Conservation (phyloP, 2,113 vertebrate genomes). For the Odontophorus gujanensis region DNA sequence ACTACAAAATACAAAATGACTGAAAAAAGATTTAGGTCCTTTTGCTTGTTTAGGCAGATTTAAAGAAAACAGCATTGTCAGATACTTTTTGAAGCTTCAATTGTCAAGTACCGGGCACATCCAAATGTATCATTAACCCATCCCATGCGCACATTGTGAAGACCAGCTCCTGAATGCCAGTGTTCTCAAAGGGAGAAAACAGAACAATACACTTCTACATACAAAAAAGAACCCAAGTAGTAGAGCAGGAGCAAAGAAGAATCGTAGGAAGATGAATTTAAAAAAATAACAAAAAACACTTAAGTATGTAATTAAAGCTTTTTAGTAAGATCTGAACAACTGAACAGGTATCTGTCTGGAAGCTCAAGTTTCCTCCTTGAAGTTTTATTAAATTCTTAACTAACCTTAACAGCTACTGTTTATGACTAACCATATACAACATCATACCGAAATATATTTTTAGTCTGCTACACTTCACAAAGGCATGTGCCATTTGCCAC, state of each 20-base stretch:
- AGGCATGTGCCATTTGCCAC: slow-evolving; percentile 50
- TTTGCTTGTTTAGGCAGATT: background rate
- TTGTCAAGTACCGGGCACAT: background rate
- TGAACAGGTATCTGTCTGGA: background rate
- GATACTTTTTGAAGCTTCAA: background rate
- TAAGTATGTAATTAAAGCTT: background rate
- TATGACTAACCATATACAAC: background rate
- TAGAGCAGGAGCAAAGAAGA: background rate
- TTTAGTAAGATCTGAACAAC: background rate
- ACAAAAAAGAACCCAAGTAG: background rate
- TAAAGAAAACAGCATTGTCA: background rate
- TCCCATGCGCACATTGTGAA: background rate
- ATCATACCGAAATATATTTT: slow-evolving; percentile 46
- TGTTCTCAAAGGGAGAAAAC: background rate
- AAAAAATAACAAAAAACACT: background rate
- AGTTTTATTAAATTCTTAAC: background rate
- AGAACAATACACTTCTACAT: background rate
- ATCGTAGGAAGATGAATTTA: background rate
- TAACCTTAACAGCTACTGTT: background rate
- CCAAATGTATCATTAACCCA: background rate
- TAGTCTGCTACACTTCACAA: slow-evolving; percentile 2
- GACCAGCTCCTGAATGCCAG: background rate
- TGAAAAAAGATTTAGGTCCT: background rate
- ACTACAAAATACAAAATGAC: background rate
- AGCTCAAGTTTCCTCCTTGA: background rate